A percentile compares a stretch with the other conserved stretches of the same genome.
Evolutionary conservation across 1,140 invertebrate genomes (phyloP).

Genomic region (Hyles euphorbiae): DNA sequence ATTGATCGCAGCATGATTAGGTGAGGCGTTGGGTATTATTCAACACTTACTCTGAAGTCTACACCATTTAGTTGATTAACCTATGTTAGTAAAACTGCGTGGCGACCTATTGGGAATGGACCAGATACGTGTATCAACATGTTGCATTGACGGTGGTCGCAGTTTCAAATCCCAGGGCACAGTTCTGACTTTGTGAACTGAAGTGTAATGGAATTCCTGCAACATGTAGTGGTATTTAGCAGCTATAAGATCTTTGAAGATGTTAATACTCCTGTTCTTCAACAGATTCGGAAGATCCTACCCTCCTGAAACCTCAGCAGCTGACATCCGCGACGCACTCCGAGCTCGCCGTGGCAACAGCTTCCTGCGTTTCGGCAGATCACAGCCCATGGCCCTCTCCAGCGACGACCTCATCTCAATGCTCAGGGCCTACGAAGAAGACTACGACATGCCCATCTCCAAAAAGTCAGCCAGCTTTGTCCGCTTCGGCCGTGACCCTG

Average conservation of each 20-base stretch:
- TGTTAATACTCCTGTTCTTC: constrained; percentile 9
- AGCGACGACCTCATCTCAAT: constrained; percentile 56
- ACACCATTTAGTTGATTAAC: too few species aligned
- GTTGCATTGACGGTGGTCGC: too few species aligned
- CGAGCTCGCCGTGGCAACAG: constrained; percentile 55
- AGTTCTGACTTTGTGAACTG: too few species aligned
- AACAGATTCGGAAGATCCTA: constrained; percentile 62
- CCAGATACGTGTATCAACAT: too few species aligned
- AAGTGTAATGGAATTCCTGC: too few species aligned
- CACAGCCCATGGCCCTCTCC: constrained; percentile 49
- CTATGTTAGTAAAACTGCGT: too few species aligned
- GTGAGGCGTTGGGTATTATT: constrained; percentile 18
- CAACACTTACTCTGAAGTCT: not conserved
- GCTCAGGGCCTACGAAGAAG: constrained; percentile 52
- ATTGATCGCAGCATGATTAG: constrained; percentile 64
- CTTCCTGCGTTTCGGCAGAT: constrained; percentile 59
- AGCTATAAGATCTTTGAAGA: not conserved
- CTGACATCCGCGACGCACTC: constrained; percentile 51
- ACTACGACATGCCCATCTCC: constrained; percentile 43
- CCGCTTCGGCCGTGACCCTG: constrained; percentile 52
- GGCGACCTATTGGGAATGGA: too few species aligned
- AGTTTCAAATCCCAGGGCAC: too few species aligned
- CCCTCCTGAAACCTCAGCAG: constrained; percentile 52
- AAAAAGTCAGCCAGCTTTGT: constrained; percentile 57
- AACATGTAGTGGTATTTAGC: too few species aligned